Conservation (phyloP, 2,797 vertebrate genomes). For the Ptychobarbus kaznakovi region DNA sequence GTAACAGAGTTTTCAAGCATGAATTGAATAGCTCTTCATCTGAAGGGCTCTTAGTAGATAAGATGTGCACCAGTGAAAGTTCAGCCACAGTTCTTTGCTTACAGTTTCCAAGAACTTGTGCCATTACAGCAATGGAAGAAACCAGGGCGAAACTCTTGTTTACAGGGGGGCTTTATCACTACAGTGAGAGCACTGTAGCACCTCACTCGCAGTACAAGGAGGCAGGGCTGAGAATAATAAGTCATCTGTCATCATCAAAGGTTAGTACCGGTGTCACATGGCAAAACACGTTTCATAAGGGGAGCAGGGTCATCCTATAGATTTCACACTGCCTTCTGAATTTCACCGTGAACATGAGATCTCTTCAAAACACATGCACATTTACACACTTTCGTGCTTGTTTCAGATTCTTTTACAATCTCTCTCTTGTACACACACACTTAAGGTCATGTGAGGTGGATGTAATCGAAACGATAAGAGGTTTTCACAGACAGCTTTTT, state of each 20-base stretch:
- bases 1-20: slow-evolving; percentile 33
- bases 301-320: slow-evolving; percentile 66
- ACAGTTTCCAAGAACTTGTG: slow-evolving; percentile 32
- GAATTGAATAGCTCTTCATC: slow-evolving; percentile 65
- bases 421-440: background rate
- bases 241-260: slow-evolving; percentile 74
- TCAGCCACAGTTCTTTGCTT: slow-evolving; percentile 39
- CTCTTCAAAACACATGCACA: slow-evolving; percentile 49
- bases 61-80: slow-evolving; percentile 41
- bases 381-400: slow-evolving; percentile 3
- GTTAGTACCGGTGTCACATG: slow-evolving; percentile 69
- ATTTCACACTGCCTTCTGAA: slow-evolving; percentile 77
- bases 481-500: slow-evolving; percentile 3
- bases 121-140: slow-evolving; percentile 9
- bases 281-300: slow-evolving; percentile 29
- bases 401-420: slow-evolving; percentile 41
- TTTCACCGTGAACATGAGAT: slow-evolving; percentile 76
- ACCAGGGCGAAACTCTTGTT: slow-evolving; percentile 1
- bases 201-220: slow-evolving; percentile 46
- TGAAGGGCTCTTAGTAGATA: slow-evolving; percentile 59
- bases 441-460: slow-evolving; percentile 11
- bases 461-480: background rate
- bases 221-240: slow-evolving; percentile 72
- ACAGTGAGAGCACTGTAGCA: slow-evolving; percentile 18
- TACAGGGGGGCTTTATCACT: slow-evolving; percentile 18